A percentile compares a stretch with the other conserved stretches of the same genome.
Evolutionary conservation across 1,140 invertebrate species (phyloP).

Genomic region (Aphelinus atriplicis): DNA sequence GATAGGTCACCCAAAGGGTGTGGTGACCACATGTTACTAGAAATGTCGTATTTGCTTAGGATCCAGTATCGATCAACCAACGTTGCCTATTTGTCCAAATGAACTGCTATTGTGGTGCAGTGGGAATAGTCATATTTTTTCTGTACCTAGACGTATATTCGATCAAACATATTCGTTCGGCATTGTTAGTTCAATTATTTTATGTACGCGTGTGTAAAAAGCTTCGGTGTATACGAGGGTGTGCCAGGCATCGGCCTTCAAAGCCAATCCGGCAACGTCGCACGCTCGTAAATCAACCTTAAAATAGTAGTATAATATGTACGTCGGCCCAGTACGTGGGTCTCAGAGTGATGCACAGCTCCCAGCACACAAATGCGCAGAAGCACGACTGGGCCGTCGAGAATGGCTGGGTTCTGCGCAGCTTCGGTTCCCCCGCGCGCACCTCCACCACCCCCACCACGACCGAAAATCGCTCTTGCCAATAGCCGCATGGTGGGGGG

Average conservation of each 20-base stretch:
- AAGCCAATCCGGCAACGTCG: constrained; percentile 57
- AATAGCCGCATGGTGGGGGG: constrained; percentile 41
- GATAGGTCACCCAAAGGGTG: too few relatives aligned
- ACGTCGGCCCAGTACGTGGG: constrained; percentile 44
- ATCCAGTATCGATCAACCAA: constrained; percentile 51
- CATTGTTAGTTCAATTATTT: too few relatives aligned
- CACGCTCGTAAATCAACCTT: constrained; percentile 63
- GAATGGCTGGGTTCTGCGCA: constrained; percentile 58
- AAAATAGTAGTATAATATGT: constrained; percentile 66
- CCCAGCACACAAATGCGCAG: constrained; percentile 59
- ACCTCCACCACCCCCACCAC: constrained; percentile 43
- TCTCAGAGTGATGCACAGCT: constrained; percentile 14
- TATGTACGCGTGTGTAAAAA: too few relatives aligned
- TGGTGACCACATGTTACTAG: background rate
- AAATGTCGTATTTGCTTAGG: background rate
- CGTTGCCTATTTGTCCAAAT: constrained; percentile 41
- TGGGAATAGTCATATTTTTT: background rate
- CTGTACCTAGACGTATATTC: too few relatives aligned
- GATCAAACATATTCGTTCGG: too few relatives aligned
- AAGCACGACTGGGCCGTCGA: constrained; percentile 35
- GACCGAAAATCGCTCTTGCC: constrained; percentile 52
- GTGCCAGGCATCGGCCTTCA: too few relatives aligned
- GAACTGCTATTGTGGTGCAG: background rate
- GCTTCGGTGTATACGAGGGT: too few relatives aligned
- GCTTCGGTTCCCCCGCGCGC: constrained; percentile 54